Conservation (phyloP, 2,113 vertebrate species). For the Mustela nigripes region DNA sequence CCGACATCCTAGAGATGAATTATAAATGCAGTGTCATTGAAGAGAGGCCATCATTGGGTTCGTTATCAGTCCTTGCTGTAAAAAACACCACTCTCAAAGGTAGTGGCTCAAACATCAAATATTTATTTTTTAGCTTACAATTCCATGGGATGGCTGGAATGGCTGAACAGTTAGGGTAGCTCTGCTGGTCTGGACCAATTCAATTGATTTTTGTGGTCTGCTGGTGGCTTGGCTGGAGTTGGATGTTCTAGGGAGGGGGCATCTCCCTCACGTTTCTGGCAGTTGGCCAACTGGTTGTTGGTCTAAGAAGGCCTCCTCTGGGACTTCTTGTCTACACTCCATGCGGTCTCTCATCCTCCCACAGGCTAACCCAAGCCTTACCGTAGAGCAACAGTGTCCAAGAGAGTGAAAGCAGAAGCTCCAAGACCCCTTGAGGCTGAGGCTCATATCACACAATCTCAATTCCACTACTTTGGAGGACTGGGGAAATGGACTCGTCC, state of each 20-base stretch:
- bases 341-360: neutral
- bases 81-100: neutral
- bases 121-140: constrained; percentile 4
- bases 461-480: neutral
- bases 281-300: neutral
- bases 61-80: neutral
- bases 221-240: neutral
- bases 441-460: neutral
- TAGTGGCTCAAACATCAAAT: neutral
- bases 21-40: neutral
- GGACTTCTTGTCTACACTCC: neutral
- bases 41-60: neutral
- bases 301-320: neutral
- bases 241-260: neutral
- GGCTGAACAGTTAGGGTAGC: neutral
- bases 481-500: neutral
- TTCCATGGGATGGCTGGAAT: neutral
- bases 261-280: neutral
- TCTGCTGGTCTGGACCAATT: neutral
- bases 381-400: neutral
- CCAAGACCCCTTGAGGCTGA: neutral
- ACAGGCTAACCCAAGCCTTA: neutral
- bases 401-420: neutral
- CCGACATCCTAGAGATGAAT: neutral
- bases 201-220: neutral